phyloP scores from a whole-genome alignment of 2,797 vertebrate genomes.

The Premnoplex brunnescens region DNA sequence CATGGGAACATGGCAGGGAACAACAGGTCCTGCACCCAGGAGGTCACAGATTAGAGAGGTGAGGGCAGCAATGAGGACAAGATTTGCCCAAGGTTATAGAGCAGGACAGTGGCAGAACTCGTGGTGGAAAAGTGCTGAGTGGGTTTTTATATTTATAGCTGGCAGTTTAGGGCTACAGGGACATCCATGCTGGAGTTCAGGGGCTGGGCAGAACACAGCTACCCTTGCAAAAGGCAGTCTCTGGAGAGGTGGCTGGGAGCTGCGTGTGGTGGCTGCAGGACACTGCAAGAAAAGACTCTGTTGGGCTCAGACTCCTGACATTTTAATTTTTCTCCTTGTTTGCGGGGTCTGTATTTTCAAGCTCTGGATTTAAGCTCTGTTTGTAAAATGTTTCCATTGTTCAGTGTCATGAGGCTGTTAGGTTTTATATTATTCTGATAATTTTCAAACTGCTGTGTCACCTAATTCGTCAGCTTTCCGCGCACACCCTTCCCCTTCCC shows the following conservation, averaged over 20 bases:
- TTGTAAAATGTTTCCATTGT: background rate
- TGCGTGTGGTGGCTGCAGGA: background rate
- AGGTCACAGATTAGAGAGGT: background rate
- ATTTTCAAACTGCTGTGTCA: slow-evolving; percentile 55
- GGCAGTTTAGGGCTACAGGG: slow-evolving; percentile 16
- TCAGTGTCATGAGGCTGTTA: background rate
- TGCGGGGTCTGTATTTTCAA: background rate
- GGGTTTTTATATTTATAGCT: slow-evolving; percentile 29
- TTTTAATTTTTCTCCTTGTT: background rate
- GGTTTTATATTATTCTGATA: background rate
- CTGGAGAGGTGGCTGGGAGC: background rate
- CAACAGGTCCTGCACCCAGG: background rate
- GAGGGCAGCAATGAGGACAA: background rate
- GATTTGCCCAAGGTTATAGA: slow-evolving; percentile 23
- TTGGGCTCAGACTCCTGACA: background rate
- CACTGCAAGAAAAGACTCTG: background rate
- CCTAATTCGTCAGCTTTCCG: slow-evolving; percentile 51
- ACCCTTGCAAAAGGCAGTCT: background rate
- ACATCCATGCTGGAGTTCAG: background rate
- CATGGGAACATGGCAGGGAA: fast-evolving
- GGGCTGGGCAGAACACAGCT: background rate
- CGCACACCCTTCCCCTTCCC: slow-evolving; percentile 29
- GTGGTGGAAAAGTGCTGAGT: slow-evolving; percentile 1
- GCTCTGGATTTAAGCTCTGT: background rate
- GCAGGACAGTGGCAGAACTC: background rate